Percentiles rank a stretch among this genome's conserved stretches.
Evolutionary conservation across 2,113 vertebrate species (phyloP).

Genomic region (Corythornis cristatus): DNA sequence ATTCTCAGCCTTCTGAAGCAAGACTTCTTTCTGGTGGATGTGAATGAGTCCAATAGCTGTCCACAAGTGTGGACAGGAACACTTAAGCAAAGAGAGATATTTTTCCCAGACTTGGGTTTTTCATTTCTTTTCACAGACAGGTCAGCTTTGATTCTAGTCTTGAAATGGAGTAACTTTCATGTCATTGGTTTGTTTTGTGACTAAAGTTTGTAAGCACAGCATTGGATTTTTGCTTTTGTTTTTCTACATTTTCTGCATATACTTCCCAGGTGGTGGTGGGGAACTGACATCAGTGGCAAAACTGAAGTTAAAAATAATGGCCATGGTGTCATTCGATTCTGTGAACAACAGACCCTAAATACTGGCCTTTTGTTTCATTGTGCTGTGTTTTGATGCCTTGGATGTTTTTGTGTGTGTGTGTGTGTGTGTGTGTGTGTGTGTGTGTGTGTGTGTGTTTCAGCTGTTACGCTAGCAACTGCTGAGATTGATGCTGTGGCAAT

Average conservation of each 20-base stretch:
- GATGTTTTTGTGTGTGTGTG: constrained; percentile 21
- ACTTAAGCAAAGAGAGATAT: background rate
- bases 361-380: background rate
- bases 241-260: background rate
- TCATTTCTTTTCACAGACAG: background rate
- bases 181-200: background rate
- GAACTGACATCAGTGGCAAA: background rate
- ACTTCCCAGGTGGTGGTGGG: background rate
- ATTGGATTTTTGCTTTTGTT: background rate
- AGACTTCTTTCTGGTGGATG: background rate
- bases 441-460: constrained; percentile 44
- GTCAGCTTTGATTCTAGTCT: background rate
- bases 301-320: background rate
- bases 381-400: background rate
- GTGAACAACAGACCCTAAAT: background rate
- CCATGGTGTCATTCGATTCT: background rate
- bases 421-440: background rate
- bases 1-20: background rate
- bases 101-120: background rate
- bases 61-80: background rate
- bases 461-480: constrained; percentile 66
- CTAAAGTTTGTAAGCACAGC: background rate
- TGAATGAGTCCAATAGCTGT: background rate
- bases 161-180: background rate
- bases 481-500: constrained; percentile 20